Evolutionary conservation across 2,113 vertebrate genomes (phyloP), one percentile per base, ranked within the genome.

Genomic region (Speoplatyrhinus poulsoni): DNA sequence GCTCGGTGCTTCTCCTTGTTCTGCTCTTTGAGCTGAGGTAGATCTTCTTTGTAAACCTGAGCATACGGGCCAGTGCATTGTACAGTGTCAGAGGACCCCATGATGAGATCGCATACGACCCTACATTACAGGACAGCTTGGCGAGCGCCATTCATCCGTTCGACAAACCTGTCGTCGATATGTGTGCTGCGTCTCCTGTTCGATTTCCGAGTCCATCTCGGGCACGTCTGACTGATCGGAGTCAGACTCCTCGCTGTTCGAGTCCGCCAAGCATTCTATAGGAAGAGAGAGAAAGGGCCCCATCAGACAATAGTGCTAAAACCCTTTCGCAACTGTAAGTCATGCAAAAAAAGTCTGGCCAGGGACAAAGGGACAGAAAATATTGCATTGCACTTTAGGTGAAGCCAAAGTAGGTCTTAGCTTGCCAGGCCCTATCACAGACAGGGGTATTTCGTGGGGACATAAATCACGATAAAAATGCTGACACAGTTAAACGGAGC

Each of bases 41-140:
- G 96, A 95, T 99, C 98, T 95, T 99, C 98, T 95, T 98, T 99
- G 94, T 99, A 99, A 93, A 99, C 95, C 98, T 99, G 71, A 15
- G 70, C 11, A 33, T 26, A 57, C 13, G 53, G 59, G 16, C 61
- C 66, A 67, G 19, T 26, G 2, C 46, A 9, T n/a, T 15, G 9
- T 3, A 57, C 46, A 64, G 6, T 0, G 50, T 48, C 47, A 19
- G 1, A 70, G 0, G 16, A 32, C 52, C 57, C 0, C 16, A 15
- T n/a, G 54, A 16, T n/a, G 26, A 12, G 16, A 10, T 19, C 9
- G 26, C 32, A 12, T 16, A 12, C 2, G 56, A 58, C 6, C 19
- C 17, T 32, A 12, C 55, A 16, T 9, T 4, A 9, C 19, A 9
- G 49, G 17, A 12, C 56, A 32, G 6, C 32, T 33, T 12, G 26